A percentile compares a stretch with the other conserved stretches of the same genome.
phyloP scores from a whole-genome alignment of 2,113 vertebrate genomes.

The Blennius ocellaris region DNA sequence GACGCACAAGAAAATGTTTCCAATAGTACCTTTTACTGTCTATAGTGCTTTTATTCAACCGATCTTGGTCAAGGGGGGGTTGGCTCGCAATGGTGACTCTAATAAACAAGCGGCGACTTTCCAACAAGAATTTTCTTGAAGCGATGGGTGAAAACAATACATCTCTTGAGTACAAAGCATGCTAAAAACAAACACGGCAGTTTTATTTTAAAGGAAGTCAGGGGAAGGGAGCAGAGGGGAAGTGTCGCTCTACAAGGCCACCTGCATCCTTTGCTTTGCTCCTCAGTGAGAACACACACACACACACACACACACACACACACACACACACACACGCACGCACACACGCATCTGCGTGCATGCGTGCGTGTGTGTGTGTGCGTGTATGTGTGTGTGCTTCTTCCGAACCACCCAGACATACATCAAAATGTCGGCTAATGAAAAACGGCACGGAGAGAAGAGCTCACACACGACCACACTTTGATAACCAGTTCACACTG shows the following conservation, averaged over 20 bases:
- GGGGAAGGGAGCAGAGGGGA: slow-evolving; percentile 67
- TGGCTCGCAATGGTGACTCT: not conserved
- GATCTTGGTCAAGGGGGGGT: not conserved
- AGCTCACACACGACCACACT: slow-evolving; percentile 44
- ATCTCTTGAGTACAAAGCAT: slow-evolving; percentile 32
- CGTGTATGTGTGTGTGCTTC: not conserved
- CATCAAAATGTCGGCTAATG: slow-evolving; percentile 74
- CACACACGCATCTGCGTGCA: slow-evolving; percentile 3
- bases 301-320: slow-evolving; percentile 34
- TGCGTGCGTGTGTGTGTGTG: not conserved
- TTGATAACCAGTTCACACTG: slow-evolving; percentile 49
- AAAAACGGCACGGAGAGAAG: slow-evolving; percentile 66
- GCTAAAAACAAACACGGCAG: slow-evolving; percentile 46
- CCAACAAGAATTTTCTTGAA: slow-evolving; percentile 39
- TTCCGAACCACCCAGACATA: slow-evolving; percentile 61
- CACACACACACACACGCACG: slow-evolving; percentile 26
- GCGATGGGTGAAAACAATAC: slow-evolving; percentile 43
- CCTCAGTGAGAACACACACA: slow-evolving; percentile 45
- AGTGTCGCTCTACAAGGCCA: slow-evolving; percentile 66
- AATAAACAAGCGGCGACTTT: slow-evolving; percentile 15
- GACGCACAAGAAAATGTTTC: slow-evolving; percentile 1
- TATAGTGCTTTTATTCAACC: slow-evolving; percentile 9
- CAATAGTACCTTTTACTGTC: not conserved
- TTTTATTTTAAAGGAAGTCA: slow-evolving; percentile 66
- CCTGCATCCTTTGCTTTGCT: slow-evolving; percentile 74